A percentile compares a stretch with the other conserved stretches of the same genome.
Evolutionary conservation across 2,888 invertebrate species (phyloP).

Genomic region (Tubulanus polymorphus): DNA sequence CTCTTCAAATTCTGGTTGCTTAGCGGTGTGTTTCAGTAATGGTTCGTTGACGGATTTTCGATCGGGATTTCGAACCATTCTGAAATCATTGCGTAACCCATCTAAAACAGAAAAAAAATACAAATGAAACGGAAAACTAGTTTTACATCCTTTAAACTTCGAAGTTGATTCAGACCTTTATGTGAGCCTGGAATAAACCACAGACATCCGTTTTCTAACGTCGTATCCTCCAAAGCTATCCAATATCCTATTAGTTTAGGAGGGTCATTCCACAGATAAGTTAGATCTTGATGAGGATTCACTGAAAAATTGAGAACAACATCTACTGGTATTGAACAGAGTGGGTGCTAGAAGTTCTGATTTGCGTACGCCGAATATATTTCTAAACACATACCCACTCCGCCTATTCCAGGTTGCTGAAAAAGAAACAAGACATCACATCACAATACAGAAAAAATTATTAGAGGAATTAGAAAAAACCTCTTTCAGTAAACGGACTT

Average conservation of each 20-base stretch:
- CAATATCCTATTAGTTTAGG: constrained; percentile 73
- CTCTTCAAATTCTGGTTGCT: constrained; percentile 56
- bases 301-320: no score
- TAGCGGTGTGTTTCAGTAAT: constrained; percentile 64
- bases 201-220: constrained; percentile 88
- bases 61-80: constrained; percentile 70
- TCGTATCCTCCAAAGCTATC: constrained; percentile 94
- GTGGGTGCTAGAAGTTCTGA: neutral
- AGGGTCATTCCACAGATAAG: constrained; percentile 83
- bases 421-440: neutral
- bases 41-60: constrained; percentile 53
- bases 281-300: constrained; percentile 66
- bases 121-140: neutral
- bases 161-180: constrained; percentile 54
- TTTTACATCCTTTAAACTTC: neutral
- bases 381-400: constrained; percentile 61
- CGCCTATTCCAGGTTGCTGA: constrained; percentile 82
- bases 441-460: constrained; percentile 23
- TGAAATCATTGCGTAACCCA: constrained; percentile 42
- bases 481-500: constrained; percentile 8
- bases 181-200: constrained; percentile 91
- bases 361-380: neutral
- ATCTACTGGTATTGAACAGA: neutral
- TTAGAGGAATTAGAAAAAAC: constrained; percentile 3
- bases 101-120: constrained; percentile 22